Conservation (phyloP, 2,888 invertebrate species). For the Pediacus dermestoides region DNA sequence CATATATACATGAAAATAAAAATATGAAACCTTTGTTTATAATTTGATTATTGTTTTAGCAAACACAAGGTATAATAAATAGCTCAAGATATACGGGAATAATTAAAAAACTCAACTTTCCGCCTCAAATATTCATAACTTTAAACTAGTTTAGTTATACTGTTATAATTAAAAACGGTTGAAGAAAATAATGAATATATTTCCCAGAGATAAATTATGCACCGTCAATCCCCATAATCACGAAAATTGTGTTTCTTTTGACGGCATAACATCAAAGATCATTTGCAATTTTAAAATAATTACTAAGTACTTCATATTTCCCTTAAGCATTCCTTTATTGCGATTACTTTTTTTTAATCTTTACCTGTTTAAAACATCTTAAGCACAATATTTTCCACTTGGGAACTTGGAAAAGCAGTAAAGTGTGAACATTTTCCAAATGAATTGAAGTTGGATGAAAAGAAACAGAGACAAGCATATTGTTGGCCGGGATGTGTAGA, state of each 20-base stretch:
- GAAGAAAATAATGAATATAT: too few species aligned
- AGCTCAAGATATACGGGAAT: too few species aligned
- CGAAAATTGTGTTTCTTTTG: slow-evolving; percentile 9
- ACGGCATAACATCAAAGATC: slow-evolving; percentile 8
- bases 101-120: too few species aligned
- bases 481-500: slow-evolving; percentile 12
- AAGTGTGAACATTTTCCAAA: slow-evolving; percentile 15
- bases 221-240: too few species aligned
- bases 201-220: too few species aligned
- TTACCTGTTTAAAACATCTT: slow-evolving; percentile 18
- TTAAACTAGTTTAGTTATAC: too few species aligned
- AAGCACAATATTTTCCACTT: slow-evolving; percentile 14
- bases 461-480: slow-evolving; percentile 13
- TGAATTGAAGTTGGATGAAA: slow-evolving; percentile 10
- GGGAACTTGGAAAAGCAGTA: slow-evolving; percentile 11
- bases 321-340: slow-evolving; percentile 15
- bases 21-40: too few species aligned
- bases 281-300: slow-evolving; percentile 15
- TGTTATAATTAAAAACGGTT: too few species aligned
- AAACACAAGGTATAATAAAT: too few species aligned
- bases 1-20: too few species aligned
- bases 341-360: slow-evolving; percentile 21
- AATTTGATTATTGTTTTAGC: too few species aligned
- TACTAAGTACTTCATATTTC: slow-evolving; percentile 13
- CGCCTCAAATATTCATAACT: too few species aligned